A percentile compares a stretch with the other conserved stretches of the same genome.
These are phyloP conservation scores for Hafferia zeledoni DNA, from an alignment of 2,797 vertebrate genomes.

Conservation along the genomic window DNA sequence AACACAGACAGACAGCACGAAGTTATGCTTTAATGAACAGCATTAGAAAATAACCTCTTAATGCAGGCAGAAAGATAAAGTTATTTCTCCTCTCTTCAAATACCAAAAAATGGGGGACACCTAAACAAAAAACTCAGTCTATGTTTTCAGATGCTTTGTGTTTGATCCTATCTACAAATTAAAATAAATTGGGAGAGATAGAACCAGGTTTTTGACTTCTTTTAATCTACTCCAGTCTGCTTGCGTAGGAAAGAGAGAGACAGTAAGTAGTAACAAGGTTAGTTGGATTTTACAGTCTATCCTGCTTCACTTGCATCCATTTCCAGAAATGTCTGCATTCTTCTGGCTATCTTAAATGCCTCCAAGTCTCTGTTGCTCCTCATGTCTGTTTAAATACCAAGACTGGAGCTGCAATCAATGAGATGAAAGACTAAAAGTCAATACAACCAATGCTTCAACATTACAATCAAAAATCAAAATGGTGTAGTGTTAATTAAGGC, in stretches of 20 bases:
- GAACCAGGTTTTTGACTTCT: neutral
- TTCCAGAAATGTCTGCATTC: slow-evolving; percentile 56
- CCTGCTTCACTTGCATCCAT: slow-evolving; percentile 40
- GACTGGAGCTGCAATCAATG: neutral
- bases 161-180: neutral
- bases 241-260: neutral
- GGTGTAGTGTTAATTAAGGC: slow-evolving; percentile 26
- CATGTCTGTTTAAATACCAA: slow-evolving; percentile 43
- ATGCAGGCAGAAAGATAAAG: neutral
- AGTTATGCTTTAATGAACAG: neutral
- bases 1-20: neutral
- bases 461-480: slow-evolving; percentile 41
- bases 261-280: neutral
- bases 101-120: neutral
- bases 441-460: neutral
- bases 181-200: neutral
- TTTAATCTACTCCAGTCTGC: neutral
- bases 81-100: neutral
- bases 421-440: slow-evolving; percentile 33
- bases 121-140: neutral
- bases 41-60: neutral
- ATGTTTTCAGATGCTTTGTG: neutral
- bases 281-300: neutral
- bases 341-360: slow-evolving; percentile 36
- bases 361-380: slow-evolving; percentile 41